Base-by-base conservation (phyloP, 2,888 invertebrate species). In the Trichogramma dendrolimi region DNA sequence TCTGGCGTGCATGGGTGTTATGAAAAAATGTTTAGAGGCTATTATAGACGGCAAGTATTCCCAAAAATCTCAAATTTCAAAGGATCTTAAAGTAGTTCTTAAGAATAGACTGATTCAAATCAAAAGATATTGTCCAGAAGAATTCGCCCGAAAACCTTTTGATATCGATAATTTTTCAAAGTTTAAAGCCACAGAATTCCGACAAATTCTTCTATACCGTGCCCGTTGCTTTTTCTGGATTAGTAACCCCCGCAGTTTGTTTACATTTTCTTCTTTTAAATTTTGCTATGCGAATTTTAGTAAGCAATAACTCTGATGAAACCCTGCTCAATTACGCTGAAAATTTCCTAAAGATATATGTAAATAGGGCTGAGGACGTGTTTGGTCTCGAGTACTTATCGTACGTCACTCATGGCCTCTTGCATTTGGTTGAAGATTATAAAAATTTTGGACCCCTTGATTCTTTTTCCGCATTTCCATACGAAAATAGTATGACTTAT, bases 401-500 rank as follows among this genome's bases (percentile, higher is more conserved):
- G 0, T 63, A 61, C 14, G 58, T 49, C 56, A 58, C 50, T 48
- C 63, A 65, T 54, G 43, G 14, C 3, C n/a, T 62, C 2, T 40
- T 59, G n/a, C 52, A 65, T 55, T 54, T 62, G 39, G 14, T 42
- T 6, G 60, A 63, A 3, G 60, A 63, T 39, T 62, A 2, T 8
- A n/a, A 44, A 40, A 14, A 8, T 14, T 60, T 60, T 11, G 62
- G 62, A 4, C 40, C 56, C 6, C 50, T 65, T n/a, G 65, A 62
- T 58, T 55, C 40, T 7, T 59, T 47, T 59, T 63, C 58, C 14
- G 55, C 61, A 8, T 65, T 63, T 65, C 65, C 61, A 2, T 63
- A 57, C 49, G 66, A 63, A 43, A 66, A 66, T 41, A 63, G 61
- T 51, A 66, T 66, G 55, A 63, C 43, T 38, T 60, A 51, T 27